Conservation (phyloP, 2,888 invertebrate species). For the Pilophorus perplexus region DNA sequence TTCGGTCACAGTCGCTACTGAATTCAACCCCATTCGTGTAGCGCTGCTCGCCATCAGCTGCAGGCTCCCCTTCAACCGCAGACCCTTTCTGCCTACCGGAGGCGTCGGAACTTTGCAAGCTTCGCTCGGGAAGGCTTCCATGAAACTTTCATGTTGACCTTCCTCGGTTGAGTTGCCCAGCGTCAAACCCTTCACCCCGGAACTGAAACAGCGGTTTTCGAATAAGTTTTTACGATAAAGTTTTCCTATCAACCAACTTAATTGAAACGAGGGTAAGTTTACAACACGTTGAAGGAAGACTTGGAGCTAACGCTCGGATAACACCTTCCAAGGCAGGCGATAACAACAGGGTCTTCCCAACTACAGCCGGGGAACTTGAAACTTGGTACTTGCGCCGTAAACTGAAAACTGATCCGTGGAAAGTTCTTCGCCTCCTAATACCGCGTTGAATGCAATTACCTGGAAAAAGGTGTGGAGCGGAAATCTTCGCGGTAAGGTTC, state of each 20-base stretch:
- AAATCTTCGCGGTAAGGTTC: too few species aligned
- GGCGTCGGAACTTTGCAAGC: neutral
- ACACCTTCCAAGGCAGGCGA: too few species aligned
- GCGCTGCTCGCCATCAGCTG: too few species aligned
- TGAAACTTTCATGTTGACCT: neutral
- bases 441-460: too few species aligned
- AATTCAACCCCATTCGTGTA: neutral
- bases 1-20: neutral
- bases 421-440: too few species aligned
- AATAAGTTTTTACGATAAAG: slow-evolving; percentile 20
- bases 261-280: slow-evolving; percentile 19
- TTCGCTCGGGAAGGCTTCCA: neutral
- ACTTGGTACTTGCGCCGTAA: too few species aligned
- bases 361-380: too few species aligned
- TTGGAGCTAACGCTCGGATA: too few species aligned
- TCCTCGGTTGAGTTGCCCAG: neutral
- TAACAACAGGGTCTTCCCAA: too few species aligned
- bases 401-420: too few species aligned
- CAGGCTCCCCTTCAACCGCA: neutral
- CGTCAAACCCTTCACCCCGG: too few species aligned
- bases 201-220: neutral
- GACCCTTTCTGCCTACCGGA: neutral
- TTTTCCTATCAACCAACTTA: slow-evolving; percentile 20
- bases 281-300: slow-evolving; percentile 12
- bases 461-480: too few species aligned